These are phyloP conservation scores for Odocoileus hemionus DNA, from an alignment of 2,113 vertebrate genomes.

Conservation along the genomic window DNA sequence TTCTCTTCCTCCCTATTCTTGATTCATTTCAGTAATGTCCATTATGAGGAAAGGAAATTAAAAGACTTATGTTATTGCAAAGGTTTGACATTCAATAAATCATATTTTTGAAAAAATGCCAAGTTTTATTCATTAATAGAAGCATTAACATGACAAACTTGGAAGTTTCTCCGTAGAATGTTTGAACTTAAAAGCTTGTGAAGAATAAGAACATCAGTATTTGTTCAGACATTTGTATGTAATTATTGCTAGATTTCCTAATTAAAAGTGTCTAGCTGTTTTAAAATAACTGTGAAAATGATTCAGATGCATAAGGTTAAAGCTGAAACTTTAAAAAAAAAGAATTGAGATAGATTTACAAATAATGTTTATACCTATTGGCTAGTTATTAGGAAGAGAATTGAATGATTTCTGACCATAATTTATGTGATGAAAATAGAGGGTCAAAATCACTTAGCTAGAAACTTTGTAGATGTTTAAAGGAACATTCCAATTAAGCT, in stretches of 20 bases:
- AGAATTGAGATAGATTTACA: not conserved
- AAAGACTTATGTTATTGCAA: conserved; percentile 10
- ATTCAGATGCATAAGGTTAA: not conserved
- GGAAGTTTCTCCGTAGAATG: not conserved
- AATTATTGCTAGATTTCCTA: conserved; percentile 16
- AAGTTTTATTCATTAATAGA: conserved; percentile 52
- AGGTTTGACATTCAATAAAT: conserved; percentile 48
- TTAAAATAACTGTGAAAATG: not conserved
- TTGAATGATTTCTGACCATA: not conserved
- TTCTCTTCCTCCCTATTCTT: conserved; percentile 5
- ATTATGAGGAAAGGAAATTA: conserved; percentile 33
- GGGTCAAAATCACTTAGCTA: not conserved
- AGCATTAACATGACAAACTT: conserved; percentile 5
- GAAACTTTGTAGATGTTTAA: not conserved
- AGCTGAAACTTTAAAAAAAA: not conserved
- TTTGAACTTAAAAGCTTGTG: not conserved
- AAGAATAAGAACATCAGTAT: not conserved
- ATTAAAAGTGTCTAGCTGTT: not conserved
- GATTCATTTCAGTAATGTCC: conserved; percentile 8
- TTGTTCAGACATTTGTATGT: not conserved
- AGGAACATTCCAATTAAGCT: not conserved
- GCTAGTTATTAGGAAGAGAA: not conserved
- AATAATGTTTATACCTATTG: not conserved
- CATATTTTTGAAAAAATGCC: conserved; percentile 40
- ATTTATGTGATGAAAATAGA: not conserved